Evolutionary conservation across 2,797 vertebrate genomes (phyloP).

Genomic region (Clamator glandarius): DNA sequence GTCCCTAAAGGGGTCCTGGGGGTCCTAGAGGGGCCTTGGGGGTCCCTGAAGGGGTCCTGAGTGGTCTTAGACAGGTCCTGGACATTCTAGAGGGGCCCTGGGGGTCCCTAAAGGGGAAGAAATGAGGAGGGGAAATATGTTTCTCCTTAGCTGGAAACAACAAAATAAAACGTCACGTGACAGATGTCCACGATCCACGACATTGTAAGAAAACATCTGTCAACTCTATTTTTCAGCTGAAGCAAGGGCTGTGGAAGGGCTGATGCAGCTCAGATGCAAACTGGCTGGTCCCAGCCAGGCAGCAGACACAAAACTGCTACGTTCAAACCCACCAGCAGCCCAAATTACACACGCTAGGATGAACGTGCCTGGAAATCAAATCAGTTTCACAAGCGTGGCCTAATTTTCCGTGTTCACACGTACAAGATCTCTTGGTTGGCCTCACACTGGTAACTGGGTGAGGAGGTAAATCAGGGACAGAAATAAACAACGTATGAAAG

Average conservation of each 20-base stretch:
- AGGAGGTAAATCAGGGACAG: neutral
- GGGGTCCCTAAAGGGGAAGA: too few species aligned
- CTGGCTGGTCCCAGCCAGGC: neutral
- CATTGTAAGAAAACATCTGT: neutral
- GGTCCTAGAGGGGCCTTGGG: too few species aligned
- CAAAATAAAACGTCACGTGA: neutral
- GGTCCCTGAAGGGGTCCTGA: too few species aligned
- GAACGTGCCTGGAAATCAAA: neutral
- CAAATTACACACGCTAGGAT: neutral
- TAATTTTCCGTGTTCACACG: neutral
- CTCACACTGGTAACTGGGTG: neutral
- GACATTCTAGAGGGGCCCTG: too few species aligned
- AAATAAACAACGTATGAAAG: neutral
- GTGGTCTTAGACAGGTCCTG: too few species aligned
- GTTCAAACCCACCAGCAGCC: neutral
- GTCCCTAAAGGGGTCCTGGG: too few species aligned
- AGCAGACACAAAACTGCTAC: neutral
- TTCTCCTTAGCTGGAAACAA: neutral
- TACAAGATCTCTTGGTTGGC: neutral
- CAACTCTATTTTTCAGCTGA: neutral
- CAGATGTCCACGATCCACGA: neutral
- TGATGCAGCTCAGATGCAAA: neutral
- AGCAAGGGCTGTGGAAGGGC: neutral
- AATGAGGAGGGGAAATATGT: neutral
- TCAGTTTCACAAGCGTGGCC: neutral